Evolutionary conservation across 53 echinoderm and acorn worm genomes (phyloP).

Genomic region (Zoroaster sp.): DNA sequence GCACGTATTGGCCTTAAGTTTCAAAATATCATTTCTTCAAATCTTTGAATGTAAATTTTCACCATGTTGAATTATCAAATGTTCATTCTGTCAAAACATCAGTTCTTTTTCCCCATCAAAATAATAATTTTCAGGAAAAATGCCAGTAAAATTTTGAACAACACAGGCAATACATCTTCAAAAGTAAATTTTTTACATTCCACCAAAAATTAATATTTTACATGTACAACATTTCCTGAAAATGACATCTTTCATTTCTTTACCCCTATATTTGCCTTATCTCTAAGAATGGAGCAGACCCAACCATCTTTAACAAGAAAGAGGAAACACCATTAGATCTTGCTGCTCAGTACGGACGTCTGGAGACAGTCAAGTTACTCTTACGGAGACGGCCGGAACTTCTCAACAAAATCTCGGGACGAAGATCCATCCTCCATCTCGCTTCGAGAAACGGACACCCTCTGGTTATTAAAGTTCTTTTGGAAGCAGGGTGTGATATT

Average conservation of each 20-base stretch:
- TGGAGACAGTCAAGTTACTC: slow-evolving; percentile 82
- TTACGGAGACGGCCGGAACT: slow-evolving; percentile 69
- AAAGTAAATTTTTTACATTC: neutral
- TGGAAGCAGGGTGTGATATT: slow-evolving; percentile 88
- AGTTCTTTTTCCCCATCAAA: too few species aligned
- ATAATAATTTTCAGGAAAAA: too few species aligned
- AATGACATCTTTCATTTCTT: too few species aligned
- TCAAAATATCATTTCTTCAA: too few species aligned
- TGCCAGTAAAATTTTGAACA: too few species aligned
- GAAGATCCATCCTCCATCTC: slow-evolving; percentile 81
- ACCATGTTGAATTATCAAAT: too few species aligned
- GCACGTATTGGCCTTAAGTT: too few species aligned
- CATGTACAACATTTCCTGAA: too few species aligned
- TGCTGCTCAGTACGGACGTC: slow-evolving; percentile 86
- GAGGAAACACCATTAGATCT: slow-evolving; percentile 89
- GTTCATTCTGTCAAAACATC: too few species aligned
- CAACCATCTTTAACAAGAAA: slow-evolving; percentile 82
- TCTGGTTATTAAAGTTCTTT: slow-evolving; percentile 71
- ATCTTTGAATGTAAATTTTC: too few species aligned
- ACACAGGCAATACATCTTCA: too few species aligned
- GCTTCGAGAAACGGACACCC: slow-evolving; percentile 94
- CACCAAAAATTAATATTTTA: neutral
- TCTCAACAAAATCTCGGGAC: slow-evolving; percentile 63
- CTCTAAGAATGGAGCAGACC: slow-evolving; percentile 92
- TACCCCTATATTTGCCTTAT: too few species aligned